phyloP scores from a whole-genome alignment of 2,888 invertebrate genomes.

The Abrostola triplasia region DNA sequence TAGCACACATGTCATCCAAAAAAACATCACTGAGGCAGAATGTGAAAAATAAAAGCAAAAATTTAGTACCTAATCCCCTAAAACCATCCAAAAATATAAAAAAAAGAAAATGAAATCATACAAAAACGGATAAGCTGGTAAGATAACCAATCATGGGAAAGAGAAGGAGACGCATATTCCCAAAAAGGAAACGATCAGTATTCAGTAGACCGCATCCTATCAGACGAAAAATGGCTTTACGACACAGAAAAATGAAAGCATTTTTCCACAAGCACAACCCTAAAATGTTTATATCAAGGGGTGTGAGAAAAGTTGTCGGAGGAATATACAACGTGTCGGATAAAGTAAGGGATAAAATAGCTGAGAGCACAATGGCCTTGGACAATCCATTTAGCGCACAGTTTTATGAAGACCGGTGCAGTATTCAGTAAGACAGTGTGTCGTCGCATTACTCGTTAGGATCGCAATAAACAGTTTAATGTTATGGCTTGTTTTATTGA shows the following conservation, averaged over 20 bases:
- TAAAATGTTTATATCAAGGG: constrained; percentile 59
- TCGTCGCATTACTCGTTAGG: constrained; percentile 19
- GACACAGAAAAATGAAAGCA: constrained; percentile 71
- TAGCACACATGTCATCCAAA: constrained; percentile 33
- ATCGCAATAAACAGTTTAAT: constrained; percentile 9
- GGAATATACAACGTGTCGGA: constrained; percentile 74
- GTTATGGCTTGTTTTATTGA: neutral
- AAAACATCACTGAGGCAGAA: constrained; percentile 29
- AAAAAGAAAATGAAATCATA: constrained; percentile 27
- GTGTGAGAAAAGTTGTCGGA: constrained; percentile 70
- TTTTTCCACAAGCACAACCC: constrained; percentile 75
- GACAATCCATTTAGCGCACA: constrained; percentile 75
- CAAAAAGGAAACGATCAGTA: constrained; percentile 71
- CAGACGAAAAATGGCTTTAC: constrained; percentile 70
- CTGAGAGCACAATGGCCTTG: constrained; percentile 72
- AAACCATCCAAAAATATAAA: constrained; percentile 12
- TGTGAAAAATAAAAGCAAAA: constrained; percentile 36
- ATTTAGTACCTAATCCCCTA: constrained; percentile 3
- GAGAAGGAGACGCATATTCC: constrained; percentile 67
- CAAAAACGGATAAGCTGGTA: constrained; percentile 9
- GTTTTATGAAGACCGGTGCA: constrained; percentile 78
- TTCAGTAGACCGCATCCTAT: constrained; percentile 78
- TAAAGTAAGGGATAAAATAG: constrained; percentile 74
- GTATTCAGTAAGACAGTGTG: constrained; percentile 62
- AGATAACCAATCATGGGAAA: constrained; percentile 67